Conservation (phyloP, 2,113 vertebrate genomes). For the Sylvilagus bachmani region DNA sequence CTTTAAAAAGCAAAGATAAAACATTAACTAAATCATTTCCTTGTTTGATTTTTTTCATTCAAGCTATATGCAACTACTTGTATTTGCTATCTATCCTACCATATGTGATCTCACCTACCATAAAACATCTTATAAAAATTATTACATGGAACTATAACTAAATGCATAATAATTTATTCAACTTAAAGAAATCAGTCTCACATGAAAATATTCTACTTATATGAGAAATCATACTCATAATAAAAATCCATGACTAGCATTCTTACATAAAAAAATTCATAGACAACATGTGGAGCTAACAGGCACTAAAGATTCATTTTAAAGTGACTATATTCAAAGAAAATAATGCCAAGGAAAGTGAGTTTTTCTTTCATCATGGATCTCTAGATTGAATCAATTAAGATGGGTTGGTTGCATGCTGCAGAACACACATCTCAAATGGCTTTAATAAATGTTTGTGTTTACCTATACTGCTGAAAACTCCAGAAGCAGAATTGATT, state of each 20-base stretch:
- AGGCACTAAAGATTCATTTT: not conserved
- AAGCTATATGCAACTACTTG: not conserved
- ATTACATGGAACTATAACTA: not conserved
- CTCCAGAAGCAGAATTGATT: not conserved
- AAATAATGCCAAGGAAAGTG: not conserved
- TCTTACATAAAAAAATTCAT: not conserved
- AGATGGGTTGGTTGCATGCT: not conserved
- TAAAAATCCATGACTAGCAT: not conserved
- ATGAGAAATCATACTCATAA: too few relatives aligned
- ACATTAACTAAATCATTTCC: not conserved
- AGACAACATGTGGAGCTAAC: too few relatives aligned
- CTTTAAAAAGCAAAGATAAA: not conserved
- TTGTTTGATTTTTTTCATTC: not conserved
- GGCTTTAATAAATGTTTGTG: not conserved
- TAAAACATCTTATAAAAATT: not conserved
- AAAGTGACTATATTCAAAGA: not conserved
- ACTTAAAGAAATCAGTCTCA: not conserved
- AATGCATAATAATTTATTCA: not conserved
- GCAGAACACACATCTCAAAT: not conserved
- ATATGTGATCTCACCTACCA: not conserved
- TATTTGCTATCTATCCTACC: not conserved
- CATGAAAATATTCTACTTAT: not conserved
- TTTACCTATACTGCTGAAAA: not conserved
- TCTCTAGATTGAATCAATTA: not conserved
- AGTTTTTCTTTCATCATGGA: not conserved